phyloP scores from a whole-genome alignment of 2,113 vertebrate species.

The Leucopsar rothschildi region DNA sequence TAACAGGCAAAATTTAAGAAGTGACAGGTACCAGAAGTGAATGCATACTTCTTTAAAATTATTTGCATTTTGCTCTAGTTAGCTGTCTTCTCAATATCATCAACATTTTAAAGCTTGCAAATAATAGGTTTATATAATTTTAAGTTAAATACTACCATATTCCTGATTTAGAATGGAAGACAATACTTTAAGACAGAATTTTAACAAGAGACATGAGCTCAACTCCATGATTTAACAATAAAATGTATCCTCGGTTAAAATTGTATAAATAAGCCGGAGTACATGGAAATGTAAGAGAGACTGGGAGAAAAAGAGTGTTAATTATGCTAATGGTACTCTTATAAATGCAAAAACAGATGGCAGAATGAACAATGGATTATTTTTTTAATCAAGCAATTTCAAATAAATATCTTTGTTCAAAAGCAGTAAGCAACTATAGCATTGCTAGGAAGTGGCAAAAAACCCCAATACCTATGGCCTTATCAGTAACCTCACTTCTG shows the following conservation, averaged over 20 bases:
- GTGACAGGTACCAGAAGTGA: not conserved
- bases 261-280: conserved; percentile 27
- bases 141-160: not conserved
- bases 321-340: conserved; percentile 61
- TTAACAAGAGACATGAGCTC: not conserved
- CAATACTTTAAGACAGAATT: conserved; percentile 3
- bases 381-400: conserved; percentile 56
- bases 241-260: conserved; percentile 22
- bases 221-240: conserved; percentile 35
- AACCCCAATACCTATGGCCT: not conserved
- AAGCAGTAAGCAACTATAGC: not conserved
- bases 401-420: conserved; percentile 63
- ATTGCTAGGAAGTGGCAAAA: not conserved
- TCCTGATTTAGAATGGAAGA: not conserved
- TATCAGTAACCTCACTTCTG: not conserved
- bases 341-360: conserved; percentile 64
- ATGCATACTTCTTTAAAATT: not conserved
- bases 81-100: not conserved
- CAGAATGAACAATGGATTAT: conserved; percentile 26
- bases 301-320: conserved; percentile 32
- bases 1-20: not conserved
- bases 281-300: conserved; percentile 18
- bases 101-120: not conserved
- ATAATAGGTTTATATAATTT: not conserved
- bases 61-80: not conserved